phyloP scores from a whole-genome alignment of 1,140 invertebrate genomes.

The Gryon sp. region DNA sequence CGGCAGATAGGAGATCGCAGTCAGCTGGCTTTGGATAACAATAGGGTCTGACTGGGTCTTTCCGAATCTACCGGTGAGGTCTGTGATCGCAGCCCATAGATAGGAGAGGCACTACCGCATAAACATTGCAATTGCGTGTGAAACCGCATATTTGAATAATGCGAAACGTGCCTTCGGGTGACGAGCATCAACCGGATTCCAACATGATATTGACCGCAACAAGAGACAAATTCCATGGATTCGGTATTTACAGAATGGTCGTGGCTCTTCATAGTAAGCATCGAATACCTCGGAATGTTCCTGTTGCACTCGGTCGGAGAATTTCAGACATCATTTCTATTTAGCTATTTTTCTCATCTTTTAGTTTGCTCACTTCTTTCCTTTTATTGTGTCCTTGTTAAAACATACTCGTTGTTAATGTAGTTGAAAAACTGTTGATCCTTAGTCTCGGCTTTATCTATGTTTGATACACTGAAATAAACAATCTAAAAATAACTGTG shows the following conservation, averaged over 20 bases:
- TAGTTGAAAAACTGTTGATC: too few species aligned
- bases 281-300: too few species aligned
- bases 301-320: too few species aligned
- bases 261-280: conserved; percentile 12
- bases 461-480: too few species aligned
- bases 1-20: conserved; percentile 28
- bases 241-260: conserved; percentile 41
- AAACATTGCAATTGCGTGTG: conserved; percentile 61
- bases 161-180: conserved; percentile 39
- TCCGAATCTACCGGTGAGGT: conserved; percentile 42
- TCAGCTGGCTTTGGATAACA: conserved; percentile 46
- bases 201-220: conserved; percentile 33
- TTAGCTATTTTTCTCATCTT: too few species aligned
- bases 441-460: too few species aligned
- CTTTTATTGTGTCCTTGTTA: too few species aligned
- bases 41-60: conserved; percentile 23
- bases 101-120: conserved; percentile 4
- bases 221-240: conserved; percentile 33
- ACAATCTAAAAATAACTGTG: too few species aligned
- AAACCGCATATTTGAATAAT: conserved; percentile 63
- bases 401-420: too few species aligned
- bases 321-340: too few species aligned
- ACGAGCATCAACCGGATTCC: conserved; percentile 48
- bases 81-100: neutral
- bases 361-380: too few species aligned